Base-by-base conservation (phyloP, 1,140 invertebrate species). In the Drosophila baimaii region DNA sequence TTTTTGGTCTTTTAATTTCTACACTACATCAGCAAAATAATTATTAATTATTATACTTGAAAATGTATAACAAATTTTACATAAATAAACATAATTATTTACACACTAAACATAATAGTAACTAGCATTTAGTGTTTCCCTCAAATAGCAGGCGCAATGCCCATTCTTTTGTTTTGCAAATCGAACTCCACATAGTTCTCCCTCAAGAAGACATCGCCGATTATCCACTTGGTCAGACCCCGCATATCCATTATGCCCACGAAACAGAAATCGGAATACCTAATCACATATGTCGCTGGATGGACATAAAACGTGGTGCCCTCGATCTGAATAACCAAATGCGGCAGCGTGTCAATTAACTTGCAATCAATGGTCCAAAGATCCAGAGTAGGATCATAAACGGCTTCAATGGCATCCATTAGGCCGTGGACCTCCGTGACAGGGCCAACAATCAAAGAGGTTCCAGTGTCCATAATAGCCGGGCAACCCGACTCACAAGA, bases 401-500 rank as follows among this genome's bases (percentile, higher is more conserved):
- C 17, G 29, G 72, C 88, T 21, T 74, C 65, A 10, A 91, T 75
- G 37, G 44, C 49, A 3, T 21, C 8, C 51, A 54, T 2, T 27
- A 23, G 43, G 79, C 69, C 9, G 89, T 59, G 17, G 9, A 47
- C 47, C 1, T 73, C 92, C 75, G 95, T 94, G 4, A 92, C 84
- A 3, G 95, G 96, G 25, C 95, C 95, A 73, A 95, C 95, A 70
- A 96, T 93, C 2, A 96, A 92, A 23, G 94, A 95, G 33, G 96
- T 96, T 13, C 95, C 95, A 49, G 96, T 96, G 81, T 96, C 95
- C 71, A 95, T 95, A 79, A 96, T 96, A n/a, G 95, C 95, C 76
- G 93, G 79, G 74, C 94, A 95, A 7, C 93, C 93, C 4, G 39
- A 21, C 0, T 21, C 21, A 7, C 70, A 75, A 0, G 43, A 31